Percentiles rank a stretch among this genome's conserved stretches.
These are phyloP conservation scores for Troides helena DNA, from an alignment of 2,888 invertebrate genomes.

Conservation along the genomic window DNA sequence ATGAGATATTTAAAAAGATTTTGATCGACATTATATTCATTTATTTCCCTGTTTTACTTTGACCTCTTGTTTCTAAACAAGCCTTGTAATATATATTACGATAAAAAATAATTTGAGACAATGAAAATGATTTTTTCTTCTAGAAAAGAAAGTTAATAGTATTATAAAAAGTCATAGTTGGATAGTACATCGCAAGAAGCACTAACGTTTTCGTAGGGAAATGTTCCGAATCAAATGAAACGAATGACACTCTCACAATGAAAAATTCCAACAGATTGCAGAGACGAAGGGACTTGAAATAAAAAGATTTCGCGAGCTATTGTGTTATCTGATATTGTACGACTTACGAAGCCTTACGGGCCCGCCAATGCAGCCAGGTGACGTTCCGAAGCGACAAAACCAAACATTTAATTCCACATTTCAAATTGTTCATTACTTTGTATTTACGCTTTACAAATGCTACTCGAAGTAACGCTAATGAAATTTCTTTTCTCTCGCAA, in stretches of 20 bases:
- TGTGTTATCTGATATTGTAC: conserved; percentile 76
- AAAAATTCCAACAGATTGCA: conserved; percentile 37
- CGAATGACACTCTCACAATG: conserved; percentile 27
- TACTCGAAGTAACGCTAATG: too few relatives aligned
- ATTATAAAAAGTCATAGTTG: background rate
- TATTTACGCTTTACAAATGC: conserved; percentile 23
- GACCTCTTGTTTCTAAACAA: too few relatives aligned
- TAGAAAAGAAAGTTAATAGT: background rate
- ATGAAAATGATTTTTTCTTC: too few relatives aligned
- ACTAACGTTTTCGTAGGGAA: background rate
- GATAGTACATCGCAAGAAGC: background rate
- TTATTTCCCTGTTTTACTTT: background rate
- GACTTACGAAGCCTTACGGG: conserved; percentile 75
- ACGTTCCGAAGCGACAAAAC: conserved; percentile 62
- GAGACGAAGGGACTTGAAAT: conserved; percentile 51
- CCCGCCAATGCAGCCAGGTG: conserved; percentile 66
- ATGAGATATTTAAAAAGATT: background rate
- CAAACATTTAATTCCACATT: conserved; percentile 40
- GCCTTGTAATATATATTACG: too few relatives aligned
- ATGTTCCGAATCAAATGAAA: conserved; percentile 18
- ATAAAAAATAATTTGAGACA: background rate
- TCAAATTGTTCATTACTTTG: conserved; percentile 29
- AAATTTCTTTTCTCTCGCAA: background rate
- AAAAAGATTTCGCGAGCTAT: conserved; percentile 71
- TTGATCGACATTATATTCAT: background rate